Conservation (phyloP, 2,113 vertebrate species). For the Colaptes auratus region DNA sequence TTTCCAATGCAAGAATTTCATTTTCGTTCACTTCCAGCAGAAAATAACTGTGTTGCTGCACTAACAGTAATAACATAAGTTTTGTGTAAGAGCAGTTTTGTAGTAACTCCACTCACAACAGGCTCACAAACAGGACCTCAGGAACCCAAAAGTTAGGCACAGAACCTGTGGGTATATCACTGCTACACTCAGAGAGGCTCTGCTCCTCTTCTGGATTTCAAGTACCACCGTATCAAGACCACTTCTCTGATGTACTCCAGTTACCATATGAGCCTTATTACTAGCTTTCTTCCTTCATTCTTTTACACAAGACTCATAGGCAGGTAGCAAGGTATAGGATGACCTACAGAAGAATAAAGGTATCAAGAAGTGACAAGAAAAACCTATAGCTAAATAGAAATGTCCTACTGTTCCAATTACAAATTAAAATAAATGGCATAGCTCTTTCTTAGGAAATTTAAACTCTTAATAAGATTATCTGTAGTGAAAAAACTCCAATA, state of each 20-base stretch:
- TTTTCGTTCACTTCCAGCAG: neutral
- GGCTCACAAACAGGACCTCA: neutral
- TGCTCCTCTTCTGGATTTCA: neutral
- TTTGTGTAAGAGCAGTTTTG: neutral
- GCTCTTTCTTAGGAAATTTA: constrained; percentile 12
- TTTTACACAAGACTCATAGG: neutral
- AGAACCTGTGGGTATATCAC: constrained; percentile 21
- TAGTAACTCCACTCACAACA: neutral
- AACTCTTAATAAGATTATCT: constrained; percentile 53
- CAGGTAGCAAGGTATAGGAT: neutral
- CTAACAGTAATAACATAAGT: neutral
- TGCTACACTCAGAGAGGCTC: neutral
- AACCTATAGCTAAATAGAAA: neutral
- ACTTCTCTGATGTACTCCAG: neutral
- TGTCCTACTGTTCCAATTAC: neutral
- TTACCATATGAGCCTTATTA: neutral
- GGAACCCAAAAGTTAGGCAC: neutral
- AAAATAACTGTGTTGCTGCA: neutral
- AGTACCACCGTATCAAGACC: neutral
- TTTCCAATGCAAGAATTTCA: neutral
- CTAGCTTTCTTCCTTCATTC: neutral
- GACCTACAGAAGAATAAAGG: neutral
- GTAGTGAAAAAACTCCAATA: neutral
- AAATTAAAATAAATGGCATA: neutral
- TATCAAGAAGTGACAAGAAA: constrained; percentile 24